Evolutionary conservation across 1,140 invertebrate genomes (phyloP).

Genomic region (Saccostrea echinata): DNA sequence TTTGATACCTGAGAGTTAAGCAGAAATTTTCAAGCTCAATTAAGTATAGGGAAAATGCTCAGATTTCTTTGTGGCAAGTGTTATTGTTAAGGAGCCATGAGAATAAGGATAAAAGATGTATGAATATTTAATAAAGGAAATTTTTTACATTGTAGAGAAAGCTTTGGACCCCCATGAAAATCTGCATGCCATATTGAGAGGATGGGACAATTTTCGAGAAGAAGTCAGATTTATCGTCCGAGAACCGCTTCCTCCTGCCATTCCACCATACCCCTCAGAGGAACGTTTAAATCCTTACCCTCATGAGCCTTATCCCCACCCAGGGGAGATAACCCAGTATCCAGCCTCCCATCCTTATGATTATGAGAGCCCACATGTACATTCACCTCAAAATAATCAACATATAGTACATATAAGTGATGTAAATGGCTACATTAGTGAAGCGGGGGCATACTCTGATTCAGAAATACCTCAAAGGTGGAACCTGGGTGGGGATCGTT

Average conservation of each 20-base stretch:
- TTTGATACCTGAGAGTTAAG: not conserved
- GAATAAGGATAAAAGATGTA: not conserved
- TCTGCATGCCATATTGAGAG: conserved; percentile 4
- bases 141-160: not conserved
- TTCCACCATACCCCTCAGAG: not conserved
- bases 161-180: conserved; percentile 29
- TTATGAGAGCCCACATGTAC: not conserved
- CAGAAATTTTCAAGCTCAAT: not conserved
- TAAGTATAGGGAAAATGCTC: not conserved
- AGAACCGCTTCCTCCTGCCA: not conserved
- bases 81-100: not conserved
- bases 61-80: not conserved
- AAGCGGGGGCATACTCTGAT: not conserved
- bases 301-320: not conserved
- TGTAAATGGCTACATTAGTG: not conserved
- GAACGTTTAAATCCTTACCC: not conserved
- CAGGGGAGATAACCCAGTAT: not conserved
- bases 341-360: not conserved
- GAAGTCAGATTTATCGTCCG: conserved; percentile 10
- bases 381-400: not conserved
- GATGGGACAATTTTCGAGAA: conserved; percentile 23
- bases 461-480: not conserved
- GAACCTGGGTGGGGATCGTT: not conserved
- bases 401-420: not conserved
- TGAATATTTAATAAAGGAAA: not conserved